A percentile compares a stretch with the other conserved stretches of the same genome.
Conservation (phyloP, 2,888 invertebrate genomes). For the Pandemis corylana region DNA sequence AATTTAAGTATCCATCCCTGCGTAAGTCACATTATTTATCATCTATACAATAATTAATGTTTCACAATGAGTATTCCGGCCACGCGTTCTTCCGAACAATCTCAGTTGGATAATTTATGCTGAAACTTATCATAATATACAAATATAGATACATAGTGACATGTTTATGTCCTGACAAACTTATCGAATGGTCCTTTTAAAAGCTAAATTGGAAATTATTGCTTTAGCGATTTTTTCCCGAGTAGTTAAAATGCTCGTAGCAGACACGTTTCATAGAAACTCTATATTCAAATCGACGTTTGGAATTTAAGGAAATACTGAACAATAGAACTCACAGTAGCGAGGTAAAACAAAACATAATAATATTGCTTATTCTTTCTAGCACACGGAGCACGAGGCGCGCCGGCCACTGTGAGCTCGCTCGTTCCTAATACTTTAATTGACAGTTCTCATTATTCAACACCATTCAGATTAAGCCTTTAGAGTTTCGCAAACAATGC, state of each 20-base stretch:
- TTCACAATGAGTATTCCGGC: conserved; percentile 83
- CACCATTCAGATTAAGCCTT: conserved; percentile 63
- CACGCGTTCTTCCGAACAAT: conserved; percentile 65
- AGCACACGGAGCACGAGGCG: conserved; percentile 24
- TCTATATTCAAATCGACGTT: conserved; percentile 39
- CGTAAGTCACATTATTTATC: conserved; percentile 85
- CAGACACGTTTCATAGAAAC: conserved; percentile 34
- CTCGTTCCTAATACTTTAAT: conserved; percentile 61
- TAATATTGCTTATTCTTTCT: conserved; percentile 35
- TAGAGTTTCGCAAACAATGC: conserved; percentile 65
- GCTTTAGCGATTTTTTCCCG: conserved; percentile 51
- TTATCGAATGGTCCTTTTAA: conserved; percentile 78
- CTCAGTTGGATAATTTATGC: conserved; percentile 81
- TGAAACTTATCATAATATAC: conserved; percentile 74
- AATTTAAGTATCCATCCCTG: conserved; percentile 86
- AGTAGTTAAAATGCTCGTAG: conserved; percentile 12
- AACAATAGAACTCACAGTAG: conserved; percentile 48
- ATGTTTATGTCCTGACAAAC: conserved; percentile 58
- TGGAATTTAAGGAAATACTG: conserved; percentile 45
- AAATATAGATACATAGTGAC: conserved; percentile 66
- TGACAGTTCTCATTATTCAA: conserved; percentile 72
- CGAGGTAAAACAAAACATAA: conserved; percentile 41
- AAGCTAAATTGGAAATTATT: conserved; percentile 73
- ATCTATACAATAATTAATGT: conserved; percentile 83
- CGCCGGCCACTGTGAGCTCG: conserved; percentile 51